Evolutionary conservation across 2,113 vertebrate species (phyloP), one percentile per base, ranked within the genome.

Genomic region (Mystacornis crossleyi): DNA sequence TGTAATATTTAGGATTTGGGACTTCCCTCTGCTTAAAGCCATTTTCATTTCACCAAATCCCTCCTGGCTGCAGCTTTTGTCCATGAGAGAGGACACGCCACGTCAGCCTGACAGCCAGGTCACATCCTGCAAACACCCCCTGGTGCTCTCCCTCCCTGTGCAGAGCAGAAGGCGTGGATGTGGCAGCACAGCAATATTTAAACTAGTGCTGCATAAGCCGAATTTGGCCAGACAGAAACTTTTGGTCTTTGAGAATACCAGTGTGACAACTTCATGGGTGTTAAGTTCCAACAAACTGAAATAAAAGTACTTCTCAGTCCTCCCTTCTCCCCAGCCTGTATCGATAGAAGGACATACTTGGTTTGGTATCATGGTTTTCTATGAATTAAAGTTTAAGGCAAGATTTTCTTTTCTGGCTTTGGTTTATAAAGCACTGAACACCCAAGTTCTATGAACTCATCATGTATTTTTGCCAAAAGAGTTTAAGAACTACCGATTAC

Each of bases 51-150:
- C 48, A 69, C n/a, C 31, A 75, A 55, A 72, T 43, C 24, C 29
- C 53, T 65, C 1, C 55, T 55, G 26, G 77, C 34, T 90, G 61
- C 53, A 91, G 73, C 25, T 86, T 93, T 86, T 88, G 40, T 73
- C 79, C 47, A 17, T 45, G 75, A 80, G 34, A 77, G 25, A 90
- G 71, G 78, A 77, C 74, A 42, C 0, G 0, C 14, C 10, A 0
- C 2, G 29, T 92, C 88, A 90, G 36, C 29, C 50, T 90, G 90
- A 93, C 92, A 93, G 82, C 54, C 34, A 54, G 94, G 90, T 86
- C 82, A 82, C 66, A 38, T 8, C 40, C 90, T 65, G 25, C 71
- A 53, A 25, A 47, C 28, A 38, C 10, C 36, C 65, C n/a, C 28
- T 51, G 26, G 69, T 33, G 47, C 50, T 82, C 34, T 90, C 38